phyloP scores from a whole-genome alignment of 2,888 invertebrate species.

The Hydriomena furcata region DNA sequence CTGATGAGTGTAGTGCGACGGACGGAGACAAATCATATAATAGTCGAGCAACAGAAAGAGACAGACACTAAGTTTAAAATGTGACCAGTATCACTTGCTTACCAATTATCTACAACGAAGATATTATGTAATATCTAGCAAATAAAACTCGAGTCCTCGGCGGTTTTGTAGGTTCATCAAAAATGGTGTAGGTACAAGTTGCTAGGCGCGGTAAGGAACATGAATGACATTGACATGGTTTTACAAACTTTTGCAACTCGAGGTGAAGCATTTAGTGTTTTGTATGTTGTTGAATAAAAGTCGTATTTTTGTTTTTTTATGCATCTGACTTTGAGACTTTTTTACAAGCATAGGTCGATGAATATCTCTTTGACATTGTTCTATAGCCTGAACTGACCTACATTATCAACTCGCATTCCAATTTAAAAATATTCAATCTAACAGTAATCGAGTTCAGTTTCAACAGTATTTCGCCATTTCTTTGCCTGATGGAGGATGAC shows the following conservation, averaged over 20 bases:
- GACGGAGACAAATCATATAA: slow-evolving; percentile 3
- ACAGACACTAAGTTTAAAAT: slow-evolving; percentile 16
- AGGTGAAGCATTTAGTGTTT: slow-evolving; percentile 13
- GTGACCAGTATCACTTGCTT: slow-evolving; percentile 18
- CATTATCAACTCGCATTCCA: too few species aligned
- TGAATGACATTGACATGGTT: slow-evolving; percentile 24
- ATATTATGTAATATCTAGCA: slow-evolving; percentile 20
- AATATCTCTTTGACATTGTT: slow-evolving; percentile 2
- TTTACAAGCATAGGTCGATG: not conserved
- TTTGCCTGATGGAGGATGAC: slow-evolving; percentile 19
- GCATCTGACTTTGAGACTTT: not conserved
- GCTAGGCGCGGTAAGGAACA: slow-evolving; percentile 3
- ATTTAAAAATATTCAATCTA: not conserved
- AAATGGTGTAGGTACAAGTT: slow-evolving; percentile 6
- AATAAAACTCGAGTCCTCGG: slow-evolving; percentile 8
- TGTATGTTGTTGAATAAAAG: not conserved
- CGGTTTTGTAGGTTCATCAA: slow-evolving; percentile 17
- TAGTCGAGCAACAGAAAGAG: slow-evolving; percentile 12
- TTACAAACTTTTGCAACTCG: slow-evolving; percentile 20
- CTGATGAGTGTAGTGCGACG: slow-evolving; percentile 13
- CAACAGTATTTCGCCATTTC: slow-evolving; percentile 19
- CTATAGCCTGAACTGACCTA: not conserved
- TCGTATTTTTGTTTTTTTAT: too few species aligned
- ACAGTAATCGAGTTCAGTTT: slow-evolving; percentile 7
- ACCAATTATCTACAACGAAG: slow-evolving; percentile 13